Evolutionary conservation across 2,797 vertebrate genomes (phyloP), one percentile per base, ranked within the genome.

Genomic region (Karalla daura): DNA sequence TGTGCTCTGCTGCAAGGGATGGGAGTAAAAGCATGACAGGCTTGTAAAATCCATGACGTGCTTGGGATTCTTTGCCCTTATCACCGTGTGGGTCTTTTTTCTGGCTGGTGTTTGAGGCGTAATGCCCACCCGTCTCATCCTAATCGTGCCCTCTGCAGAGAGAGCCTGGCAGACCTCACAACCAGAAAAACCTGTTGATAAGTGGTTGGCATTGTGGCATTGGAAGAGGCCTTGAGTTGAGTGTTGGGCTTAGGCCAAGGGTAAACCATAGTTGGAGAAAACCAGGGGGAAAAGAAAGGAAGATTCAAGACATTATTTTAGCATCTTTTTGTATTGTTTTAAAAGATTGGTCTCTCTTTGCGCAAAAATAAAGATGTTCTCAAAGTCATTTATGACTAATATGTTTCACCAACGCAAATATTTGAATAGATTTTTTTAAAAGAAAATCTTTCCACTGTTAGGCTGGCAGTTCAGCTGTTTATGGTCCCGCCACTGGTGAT

Each of bases 181-280:
- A 81, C 51, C 76, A 91, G 80, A 66, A 74, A 94, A 95, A 96
- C 94, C 93, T 95, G 92, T 92, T 95, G 94, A 94, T 91, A 93
- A 92, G 84, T 73, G 86, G 75, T 63, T 75, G 74, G 67, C 80
- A 72, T 87, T 91, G 76, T 33, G 89, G 93, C 83, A 62, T n/a
- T 33, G 50, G 33, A 59, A 59, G 53, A 71, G 43, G 36, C 47
- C 20, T 30, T 3, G 45, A 82, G 67, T 80, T 45, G 32, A 78
- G 33, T 71, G 33, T 73, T 81, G 67, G 59, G 49, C 18, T 60
- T 15, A 32, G 51, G 63, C 69, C 56, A 74, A 37, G 43, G 21
- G 76, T 37, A 45, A 67, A 40, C n/a, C 35, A 47, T 62, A 77
- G 46, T 15, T 61, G 43, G 36, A 52, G 43, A 40, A 55, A 24